phyloP scores from a whole-genome alignment of 2,888 invertebrate genomes.

The Coenonympha arcania region DNA sequence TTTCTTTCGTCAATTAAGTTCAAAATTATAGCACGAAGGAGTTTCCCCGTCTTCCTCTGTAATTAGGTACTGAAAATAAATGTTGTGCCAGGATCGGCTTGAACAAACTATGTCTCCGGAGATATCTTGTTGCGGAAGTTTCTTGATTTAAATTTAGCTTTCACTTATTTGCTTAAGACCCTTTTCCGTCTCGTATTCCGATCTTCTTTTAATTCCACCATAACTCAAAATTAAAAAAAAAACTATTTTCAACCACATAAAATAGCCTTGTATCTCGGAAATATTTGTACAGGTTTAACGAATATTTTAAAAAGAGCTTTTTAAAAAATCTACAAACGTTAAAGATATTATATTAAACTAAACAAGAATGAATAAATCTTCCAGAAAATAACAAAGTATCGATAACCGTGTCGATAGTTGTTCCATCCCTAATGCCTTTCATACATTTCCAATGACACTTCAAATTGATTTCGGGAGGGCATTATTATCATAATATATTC shows the following conservation, averaged over 20 bases:
- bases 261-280: no score
- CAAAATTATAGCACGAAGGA: not conserved
- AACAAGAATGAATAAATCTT: no score
- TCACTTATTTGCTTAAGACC: not conserved
- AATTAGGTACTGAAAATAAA: not conserved
- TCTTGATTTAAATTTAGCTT: not conserved
- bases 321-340: no score
- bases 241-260: not conserved
- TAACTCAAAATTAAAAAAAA: not conserved
- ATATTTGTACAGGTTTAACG: no score
- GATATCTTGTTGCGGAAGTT: not conserved
- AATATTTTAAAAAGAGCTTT: no score
- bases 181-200: not conserved
- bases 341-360: no score
- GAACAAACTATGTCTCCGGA: conserved; percentile 4
- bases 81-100: conserved; percentile 16
- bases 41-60: not conserved
- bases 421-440: no score
- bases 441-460: no score
- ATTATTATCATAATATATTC: no score
- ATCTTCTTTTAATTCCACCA: not conserved
- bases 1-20: not conserved
- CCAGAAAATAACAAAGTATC: no score
- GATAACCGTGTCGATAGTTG: no score
- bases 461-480: no score